Evolutionary conservation across 2,113 vertebrate genomes (phyloP).

Genomic region (Capreolus pygargus): DNA sequence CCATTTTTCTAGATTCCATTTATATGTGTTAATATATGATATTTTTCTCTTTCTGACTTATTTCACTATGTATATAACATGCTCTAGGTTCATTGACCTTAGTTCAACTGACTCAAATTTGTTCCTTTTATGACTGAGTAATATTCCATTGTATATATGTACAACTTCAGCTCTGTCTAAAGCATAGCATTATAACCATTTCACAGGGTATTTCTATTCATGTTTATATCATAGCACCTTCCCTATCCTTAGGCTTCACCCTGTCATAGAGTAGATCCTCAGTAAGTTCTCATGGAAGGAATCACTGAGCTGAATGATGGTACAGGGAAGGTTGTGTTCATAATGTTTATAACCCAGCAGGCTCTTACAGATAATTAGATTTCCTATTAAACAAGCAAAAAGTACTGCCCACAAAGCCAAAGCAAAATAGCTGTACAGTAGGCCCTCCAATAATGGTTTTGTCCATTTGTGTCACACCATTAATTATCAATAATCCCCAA

Average conservation of each 20-base stretch:
- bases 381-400: background rate
- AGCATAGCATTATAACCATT: background rate
- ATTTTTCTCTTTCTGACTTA: background rate
- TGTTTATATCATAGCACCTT: background rate
- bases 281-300: background rate
- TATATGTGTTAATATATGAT: background rate
- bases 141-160: background rate
- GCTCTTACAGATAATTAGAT: background rate
- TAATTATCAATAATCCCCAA: background rate
- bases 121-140: background rate
- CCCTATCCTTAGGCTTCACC: background rate
- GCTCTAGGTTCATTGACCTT: background rate
- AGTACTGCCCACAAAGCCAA: background rate
- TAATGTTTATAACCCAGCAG: background rate
- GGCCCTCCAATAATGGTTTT: background rate
- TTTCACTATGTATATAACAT: background rate
- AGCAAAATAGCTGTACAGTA: background rate
- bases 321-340: background rate
- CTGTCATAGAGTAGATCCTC: background rate
- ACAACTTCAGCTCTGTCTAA: background rate
- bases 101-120: background rate
- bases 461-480: background rate
- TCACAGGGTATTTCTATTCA: background rate
- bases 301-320: background rate
- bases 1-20: background rate